Evolutionary conservation across 1,140 invertebrate genomes (phyloP).

Genomic region (Drosophila insularis): DNA sequence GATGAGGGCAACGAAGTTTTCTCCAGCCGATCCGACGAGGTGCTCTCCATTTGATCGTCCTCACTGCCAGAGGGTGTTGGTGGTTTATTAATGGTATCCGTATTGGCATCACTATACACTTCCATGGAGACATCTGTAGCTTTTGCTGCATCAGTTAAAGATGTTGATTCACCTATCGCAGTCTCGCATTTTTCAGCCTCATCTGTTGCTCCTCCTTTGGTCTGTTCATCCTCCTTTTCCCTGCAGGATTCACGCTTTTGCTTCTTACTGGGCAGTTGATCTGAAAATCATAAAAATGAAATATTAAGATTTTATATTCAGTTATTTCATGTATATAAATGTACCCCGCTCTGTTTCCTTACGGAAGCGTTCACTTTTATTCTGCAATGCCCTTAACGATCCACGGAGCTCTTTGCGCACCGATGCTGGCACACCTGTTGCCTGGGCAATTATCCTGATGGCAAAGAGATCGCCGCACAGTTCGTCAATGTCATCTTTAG

Average conservation of each 20-base stretch:
- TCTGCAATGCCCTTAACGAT: constrained; percentile 68
- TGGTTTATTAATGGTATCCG: constrained; percentile 27
- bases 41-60: constrained; percentile 60
- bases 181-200: constrained; percentile 24
- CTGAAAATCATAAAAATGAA: constrained; percentile 17
- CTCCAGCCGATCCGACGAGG: constrained; percentile 36
- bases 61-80: constrained; percentile 37
- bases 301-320: not conserved
- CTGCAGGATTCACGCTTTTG: constrained; percentile 58
- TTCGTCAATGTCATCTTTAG: constrained; percentile 81
- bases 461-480: constrained; percentile 82
- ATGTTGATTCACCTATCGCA: not conserved
- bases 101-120: constrained; percentile 8
- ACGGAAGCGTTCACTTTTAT: constrained; percentile 71
- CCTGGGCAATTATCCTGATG: constrained; percentile 77
- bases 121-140: constrained; percentile 49
- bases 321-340: not conserved
- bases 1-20: constrained; percentile 56
- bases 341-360: constrained; percentile 67
- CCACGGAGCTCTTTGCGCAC: constrained; percentile 77
- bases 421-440: constrained; percentile 73
- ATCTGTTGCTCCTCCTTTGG: not conserved
- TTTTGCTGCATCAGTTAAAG: constrained; percentile 36
- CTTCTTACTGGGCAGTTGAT: constrained; percentile 70
- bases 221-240: constrained; percentile 43